Percentiles rank a stretch among this genome's conserved stretches.
phyloP scores from a whole-genome alignment of 2,113 vertebrate genomes.

The Etheostoma spectabile region DNA sequence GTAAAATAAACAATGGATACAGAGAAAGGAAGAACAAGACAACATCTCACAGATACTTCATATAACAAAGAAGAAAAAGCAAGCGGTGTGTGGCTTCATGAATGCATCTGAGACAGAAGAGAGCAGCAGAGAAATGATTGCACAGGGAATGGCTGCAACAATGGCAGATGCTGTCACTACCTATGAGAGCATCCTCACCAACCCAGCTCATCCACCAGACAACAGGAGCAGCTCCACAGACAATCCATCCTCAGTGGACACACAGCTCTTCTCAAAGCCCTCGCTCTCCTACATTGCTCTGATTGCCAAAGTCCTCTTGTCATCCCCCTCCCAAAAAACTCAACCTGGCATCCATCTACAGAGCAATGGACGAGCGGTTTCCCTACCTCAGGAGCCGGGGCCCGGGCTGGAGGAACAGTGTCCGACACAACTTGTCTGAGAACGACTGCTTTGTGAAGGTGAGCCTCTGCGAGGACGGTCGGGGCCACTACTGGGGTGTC shows the following conservation, averaged over 20 bases:
- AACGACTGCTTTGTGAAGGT: constrained; percentile 61
- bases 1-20: constrained; percentile 22
- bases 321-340: constrained; percentile 75
- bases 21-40: constrained; percentile 2
- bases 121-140: neutral
- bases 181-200: neutral
- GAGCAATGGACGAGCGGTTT: constrained; percentile 78
- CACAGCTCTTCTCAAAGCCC: constrained; percentile 53
- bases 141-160: neutral
- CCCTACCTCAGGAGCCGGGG: constrained; percentile 72
- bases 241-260: neutral
- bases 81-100: neutral
- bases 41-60: constrained; percentile 8
- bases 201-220: neutral
- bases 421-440: constrained; percentile 46
- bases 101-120: neutral
- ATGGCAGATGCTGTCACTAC: neutral
- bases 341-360: constrained; percentile 82
- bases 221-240: neutral
- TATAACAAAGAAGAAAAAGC: constrained; percentile 20
- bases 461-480: constrained; percentile 41
- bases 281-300: constrained; percentile 78
- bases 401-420: constrained; percentile 63
- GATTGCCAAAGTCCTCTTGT: constrained; percentile 81
- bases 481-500: constrained; percentile 46